These are phyloP conservation scores for Autographa gamma DNA, from an alignment of 2,888 invertebrate species.

Conservation along the genomic window DNA sequence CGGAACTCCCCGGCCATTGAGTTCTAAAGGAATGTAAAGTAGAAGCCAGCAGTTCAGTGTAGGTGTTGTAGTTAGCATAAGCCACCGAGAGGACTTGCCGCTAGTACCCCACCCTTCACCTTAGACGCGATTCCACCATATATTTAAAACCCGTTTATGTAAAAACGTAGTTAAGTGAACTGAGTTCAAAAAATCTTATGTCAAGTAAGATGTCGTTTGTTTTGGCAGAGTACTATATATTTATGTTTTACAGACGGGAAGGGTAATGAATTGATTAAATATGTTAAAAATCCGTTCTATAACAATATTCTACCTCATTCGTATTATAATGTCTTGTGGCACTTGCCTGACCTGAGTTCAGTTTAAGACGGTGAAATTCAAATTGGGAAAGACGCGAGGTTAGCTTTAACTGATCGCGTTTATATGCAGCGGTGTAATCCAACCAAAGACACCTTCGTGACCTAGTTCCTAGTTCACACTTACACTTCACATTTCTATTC, in stretches of 20 bases:
- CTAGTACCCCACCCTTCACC: constrained; percentile 57
- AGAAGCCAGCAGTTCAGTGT: constrained; percentile 43
- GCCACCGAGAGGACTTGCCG: constrained; percentile 42
- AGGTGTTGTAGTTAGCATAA: constrained; percentile 52
- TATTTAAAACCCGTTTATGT: background rate
- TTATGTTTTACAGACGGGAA: too few relatives aligned
- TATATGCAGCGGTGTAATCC: background rate
- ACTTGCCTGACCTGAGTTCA: too few relatives aligned
- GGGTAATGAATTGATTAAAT: too few relatives aligned
- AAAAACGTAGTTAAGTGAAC: too few relatives aligned
- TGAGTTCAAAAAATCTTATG: too few relatives aligned
- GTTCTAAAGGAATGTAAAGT: constrained; percentile 41
- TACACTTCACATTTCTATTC: constrained; percentile 64
- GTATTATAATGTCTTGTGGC: too few relatives aligned
- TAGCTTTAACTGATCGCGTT: background rate
- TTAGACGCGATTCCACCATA: constrained; percentile 24
- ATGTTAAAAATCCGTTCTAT: too few relatives aligned
- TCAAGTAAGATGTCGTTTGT: too few relatives aligned
- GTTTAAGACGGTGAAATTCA: too few relatives aligned
- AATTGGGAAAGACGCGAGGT: background rate
- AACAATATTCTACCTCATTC: too few relatives aligned
- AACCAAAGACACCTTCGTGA: constrained; percentile 69
- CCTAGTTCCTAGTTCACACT: constrained; percentile 74
- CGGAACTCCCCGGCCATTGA: constrained; percentile 32
- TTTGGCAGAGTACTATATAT: too few relatives aligned